Conservation (phyloP, 2,797 vertebrate genomes). For the Acropternis orthonyx region DNA sequence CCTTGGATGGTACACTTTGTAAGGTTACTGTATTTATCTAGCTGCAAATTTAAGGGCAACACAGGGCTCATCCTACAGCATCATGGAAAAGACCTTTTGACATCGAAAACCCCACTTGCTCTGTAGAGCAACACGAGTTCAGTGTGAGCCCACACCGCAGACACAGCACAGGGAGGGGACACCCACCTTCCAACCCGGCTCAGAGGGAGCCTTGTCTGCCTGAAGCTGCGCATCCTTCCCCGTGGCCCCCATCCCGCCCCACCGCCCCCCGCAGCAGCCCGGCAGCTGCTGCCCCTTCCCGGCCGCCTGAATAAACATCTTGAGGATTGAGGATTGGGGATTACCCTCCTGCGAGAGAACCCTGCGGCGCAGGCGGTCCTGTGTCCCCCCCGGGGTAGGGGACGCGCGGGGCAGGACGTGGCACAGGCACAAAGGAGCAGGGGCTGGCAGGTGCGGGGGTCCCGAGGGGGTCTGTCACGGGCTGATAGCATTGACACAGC, state of each 20-base stretch:
- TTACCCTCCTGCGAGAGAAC: neutral
- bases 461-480: neutral
- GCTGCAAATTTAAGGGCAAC: neutral
- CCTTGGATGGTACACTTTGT: accelerated
- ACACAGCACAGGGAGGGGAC: neutral
- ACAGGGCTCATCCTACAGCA: neutral
- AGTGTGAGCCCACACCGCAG: neutral
- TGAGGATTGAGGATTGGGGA: neutral
- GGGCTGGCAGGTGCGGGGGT: neutral
- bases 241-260: neutral
- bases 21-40: neutral
- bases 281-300: neutral
- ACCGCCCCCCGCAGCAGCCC: neutral
- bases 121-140: accelerated
- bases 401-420: neutral
- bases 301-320: neutral
- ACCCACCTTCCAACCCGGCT: accelerated
- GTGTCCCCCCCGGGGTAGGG: neutral
- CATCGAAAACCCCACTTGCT: accelerated
- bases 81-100: neutral
- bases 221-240: neutral
- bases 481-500: slow-evolving; percentile 5
- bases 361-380: neutral
- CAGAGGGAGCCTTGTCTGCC: neutral
- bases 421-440: neutral